Evolutionary conservation across 1,140 invertebrate genomes (phyloP).

Genomic region (Orius laevigatus): DNA sequence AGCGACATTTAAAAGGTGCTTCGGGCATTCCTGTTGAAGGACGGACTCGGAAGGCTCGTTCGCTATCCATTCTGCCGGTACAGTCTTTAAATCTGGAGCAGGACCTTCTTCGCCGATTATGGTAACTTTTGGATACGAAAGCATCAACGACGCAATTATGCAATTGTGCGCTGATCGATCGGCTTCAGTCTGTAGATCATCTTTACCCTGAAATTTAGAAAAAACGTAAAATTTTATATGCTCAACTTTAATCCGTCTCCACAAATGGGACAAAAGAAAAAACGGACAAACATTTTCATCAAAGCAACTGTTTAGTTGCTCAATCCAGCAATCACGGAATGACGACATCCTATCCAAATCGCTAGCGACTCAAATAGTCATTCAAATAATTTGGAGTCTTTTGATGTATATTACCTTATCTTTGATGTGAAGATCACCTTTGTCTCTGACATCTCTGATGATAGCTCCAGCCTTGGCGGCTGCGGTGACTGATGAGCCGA

Average conservation of each 20-base stretch:
- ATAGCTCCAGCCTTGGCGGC: slow-evolving; percentile 73
- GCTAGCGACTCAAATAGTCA: no score
- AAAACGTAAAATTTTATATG: no score
- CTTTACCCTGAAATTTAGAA: slow-evolving; percentile 46
- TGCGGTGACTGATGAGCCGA: slow-evolving; percentile 61
- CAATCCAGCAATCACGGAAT: no score
- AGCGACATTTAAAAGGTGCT: slow-evolving; percentile 40
- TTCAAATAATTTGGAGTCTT: no score
- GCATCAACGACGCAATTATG: slow-evolving; percentile 70
- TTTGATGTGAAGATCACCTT: slow-evolving; percentile 76
- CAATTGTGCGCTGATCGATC: slow-evolving; percentile 85
- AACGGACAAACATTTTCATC: no score
- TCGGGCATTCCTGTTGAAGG: slow-evolving; percentile 51
- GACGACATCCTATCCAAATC: no score
- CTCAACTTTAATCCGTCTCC: no score
- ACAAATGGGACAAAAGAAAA: no score
- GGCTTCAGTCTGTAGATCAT: slow-evolving; percentile 86
- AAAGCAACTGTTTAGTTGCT: no score
- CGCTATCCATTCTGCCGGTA: slow-evolving; percentile 54
- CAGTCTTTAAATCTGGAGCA: slow-evolving; percentile 35
- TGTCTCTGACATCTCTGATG: slow-evolving; percentile 73
- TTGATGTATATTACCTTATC: no score
- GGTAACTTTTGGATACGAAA: slow-evolving; percentile 66
- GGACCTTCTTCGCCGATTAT: slow-evolving; percentile 80
- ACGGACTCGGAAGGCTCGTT: slow-evolving; percentile 52